Percentiles rank a stretch among this genome's conserved stretches.
phyloP scores from a whole-genome alignment of 37 sponge, comb jelly and placozoan species.

The Lycopodina hypogea region DNA sequence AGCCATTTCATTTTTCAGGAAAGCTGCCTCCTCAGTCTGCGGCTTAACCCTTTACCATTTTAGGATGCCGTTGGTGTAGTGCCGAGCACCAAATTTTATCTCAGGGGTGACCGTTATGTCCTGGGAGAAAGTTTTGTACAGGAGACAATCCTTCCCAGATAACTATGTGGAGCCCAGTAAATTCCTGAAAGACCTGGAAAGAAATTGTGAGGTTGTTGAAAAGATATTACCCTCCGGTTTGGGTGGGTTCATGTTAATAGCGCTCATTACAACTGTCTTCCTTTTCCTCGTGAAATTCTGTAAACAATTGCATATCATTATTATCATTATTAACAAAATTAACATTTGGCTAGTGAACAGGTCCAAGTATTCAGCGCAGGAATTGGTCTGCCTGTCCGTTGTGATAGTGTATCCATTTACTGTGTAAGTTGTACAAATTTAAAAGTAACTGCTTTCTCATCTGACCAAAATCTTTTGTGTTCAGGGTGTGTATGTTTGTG shows the following conservation, averaged over 20 bases:
- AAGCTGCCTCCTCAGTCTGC: no score
- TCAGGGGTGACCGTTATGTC: no score
- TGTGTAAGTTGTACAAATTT: conserved; percentile 7
- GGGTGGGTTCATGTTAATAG: neutral
- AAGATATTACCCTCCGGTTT: neutral
- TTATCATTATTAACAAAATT: neutral
- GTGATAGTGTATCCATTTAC: conserved; percentile 25
- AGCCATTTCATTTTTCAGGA: no score
- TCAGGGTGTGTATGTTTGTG: conserved; percentile 39
- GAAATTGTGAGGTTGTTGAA: conserved; percentile 58
- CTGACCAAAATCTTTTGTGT: neutral
- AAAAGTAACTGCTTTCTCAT: neutral
- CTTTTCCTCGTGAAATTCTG: no score
- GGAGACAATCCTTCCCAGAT: conserved; percentile 66
- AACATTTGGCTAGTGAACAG: conserved; percentile 16
- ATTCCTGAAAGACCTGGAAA: conserved; percentile 65
- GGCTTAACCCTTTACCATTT: no score
- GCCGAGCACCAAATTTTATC: no score
- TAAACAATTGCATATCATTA: conserved; percentile 1
- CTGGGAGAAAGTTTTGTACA: conserved; percentile 76
- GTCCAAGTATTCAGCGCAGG: conserved; percentile 6
- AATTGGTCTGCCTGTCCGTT: conserved; percentile 13
- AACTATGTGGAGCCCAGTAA: conserved; percentile 70
- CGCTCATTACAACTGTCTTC: no score
- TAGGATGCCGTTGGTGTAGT: no score